Conservation (phyloP, 2,113 vertebrate species). For the Hystrix cristata region DNA sequence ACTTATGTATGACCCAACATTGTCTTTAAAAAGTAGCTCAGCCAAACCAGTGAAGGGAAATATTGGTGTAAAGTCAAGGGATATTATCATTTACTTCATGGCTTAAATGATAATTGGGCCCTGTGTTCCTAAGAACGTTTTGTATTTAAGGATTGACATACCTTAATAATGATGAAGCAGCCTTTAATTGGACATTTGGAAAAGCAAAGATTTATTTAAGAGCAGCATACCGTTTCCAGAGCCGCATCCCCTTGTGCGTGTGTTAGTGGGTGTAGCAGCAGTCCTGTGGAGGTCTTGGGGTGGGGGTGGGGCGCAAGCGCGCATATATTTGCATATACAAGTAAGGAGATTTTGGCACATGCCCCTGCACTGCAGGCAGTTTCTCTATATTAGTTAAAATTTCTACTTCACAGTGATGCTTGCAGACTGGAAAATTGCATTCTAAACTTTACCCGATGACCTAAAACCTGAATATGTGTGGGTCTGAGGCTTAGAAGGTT, state of each 20-base stretch:
- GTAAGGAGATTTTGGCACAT: slow-evolving; percentile 69
- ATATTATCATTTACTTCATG: slow-evolving; percentile 77
- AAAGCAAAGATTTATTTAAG: slow-evolving; percentile 59
- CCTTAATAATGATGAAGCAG: slow-evolving; percentile 79
- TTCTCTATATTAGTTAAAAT: neutral
- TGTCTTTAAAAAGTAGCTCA: slow-evolving; percentile 66
- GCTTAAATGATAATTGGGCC: slow-evolving; percentile 80
- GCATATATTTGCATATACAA: slow-evolving; percentile 72
- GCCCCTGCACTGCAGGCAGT: slow-evolving; percentile 63
- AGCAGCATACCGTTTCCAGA: slow-evolving; percentile 62
- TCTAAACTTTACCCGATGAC: slow-evolving; percentile 60
- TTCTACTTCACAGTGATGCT: slow-evolving; percentile 45
- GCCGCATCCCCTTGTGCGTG: neutral
- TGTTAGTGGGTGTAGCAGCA: slow-evolving; percentile 47
- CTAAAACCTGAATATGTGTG: slow-evolving; percentile 33
- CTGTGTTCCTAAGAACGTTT: slow-evolving; percentile 81
- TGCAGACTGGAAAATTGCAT: slow-evolving; percentile 65
- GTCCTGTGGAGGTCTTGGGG: slow-evolving; percentile 46
- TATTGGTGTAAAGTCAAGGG: slow-evolving; percentile 80
- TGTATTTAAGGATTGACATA: slow-evolving; percentile 77
- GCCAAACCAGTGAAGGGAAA: slow-evolving; percentile 66
- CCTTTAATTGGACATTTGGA: slow-evolving; percentile 79
- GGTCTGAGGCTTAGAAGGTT: slow-evolving; percentile 64
- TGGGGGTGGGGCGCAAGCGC: slow-evolving; percentile 51
- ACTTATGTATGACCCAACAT: slow-evolving; percentile 83